phyloP scores from a whole-genome alignment of 1,140 invertebrate genomes.

The Trachelipus rathkii region DNA sequence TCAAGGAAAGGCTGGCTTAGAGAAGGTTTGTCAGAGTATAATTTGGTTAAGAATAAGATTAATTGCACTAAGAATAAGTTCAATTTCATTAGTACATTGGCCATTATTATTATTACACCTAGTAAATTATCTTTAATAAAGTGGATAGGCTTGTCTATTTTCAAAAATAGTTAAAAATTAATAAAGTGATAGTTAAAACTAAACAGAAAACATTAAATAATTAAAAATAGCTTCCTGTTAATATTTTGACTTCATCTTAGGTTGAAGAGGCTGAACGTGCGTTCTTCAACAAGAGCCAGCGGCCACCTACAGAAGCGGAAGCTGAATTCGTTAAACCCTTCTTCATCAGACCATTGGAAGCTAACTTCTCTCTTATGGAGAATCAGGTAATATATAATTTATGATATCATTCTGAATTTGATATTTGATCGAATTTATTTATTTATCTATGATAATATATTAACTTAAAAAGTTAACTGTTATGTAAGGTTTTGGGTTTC shows the following conservation, averaged over 20 bases:
- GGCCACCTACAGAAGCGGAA: conserved; percentile 63
- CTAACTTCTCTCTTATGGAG: conserved; percentile 81
- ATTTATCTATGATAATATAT: no score
- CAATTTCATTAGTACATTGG: conserved; percentile 35
- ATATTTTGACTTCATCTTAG: conserved; percentile 28
- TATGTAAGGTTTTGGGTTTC: no score
- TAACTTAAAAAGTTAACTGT: no score
- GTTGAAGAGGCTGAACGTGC: conserved; percentile 59
- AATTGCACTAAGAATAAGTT: neutral
- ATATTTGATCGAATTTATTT: no score
- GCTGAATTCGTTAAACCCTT: conserved; percentile 76
- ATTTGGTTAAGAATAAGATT: neutral
- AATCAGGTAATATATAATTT: conserved; percentile 53
- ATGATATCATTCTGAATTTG: no score
- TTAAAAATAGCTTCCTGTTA: neutral
- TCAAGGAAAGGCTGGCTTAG: conserved; percentile 72
- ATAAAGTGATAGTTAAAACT: no score
- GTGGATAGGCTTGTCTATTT: no score
- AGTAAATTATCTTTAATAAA: no score
- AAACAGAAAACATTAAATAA: no score
- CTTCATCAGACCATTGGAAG: conserved; percentile 75
- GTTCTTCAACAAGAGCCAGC: conserved; percentile 53
- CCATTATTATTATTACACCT: no score
- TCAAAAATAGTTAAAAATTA: no score
- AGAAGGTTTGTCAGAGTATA: conserved; percentile 59